Base-by-base conservation (phyloP, 2,888 invertebrate genomes). In the Sarcophaga rosellei region DNA sequence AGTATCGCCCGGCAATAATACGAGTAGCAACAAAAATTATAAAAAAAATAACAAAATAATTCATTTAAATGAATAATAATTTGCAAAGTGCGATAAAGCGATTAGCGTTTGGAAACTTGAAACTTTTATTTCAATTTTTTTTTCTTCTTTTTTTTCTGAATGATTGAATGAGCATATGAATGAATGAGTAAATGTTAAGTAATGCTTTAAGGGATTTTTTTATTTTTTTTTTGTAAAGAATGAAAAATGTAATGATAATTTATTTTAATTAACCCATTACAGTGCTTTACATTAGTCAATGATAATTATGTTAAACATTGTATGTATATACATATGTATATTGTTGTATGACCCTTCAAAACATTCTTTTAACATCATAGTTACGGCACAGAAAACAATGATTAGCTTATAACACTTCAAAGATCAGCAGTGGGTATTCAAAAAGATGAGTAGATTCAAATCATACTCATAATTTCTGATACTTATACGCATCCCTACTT, bases 71-170 rank as follows among this genome's bases (percentile, higher is more conserved):
- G 44, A 85, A 75, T 65, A 80, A 77, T 75, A 86, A 87, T 82
- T 80, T 77, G 79, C 70, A 6, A 80, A 83, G 68, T 80, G 85
- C 75, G 86, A 87, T 86, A 87, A 87, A 87, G 79, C 69, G 86
- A 84, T 87, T 86, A 87, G 87, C 88, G 59, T 86, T 75, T 79
- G 62, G 75, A 72, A 81, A 74, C 15, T 53, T 12, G 3, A 53
- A 53, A 4, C 17, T 53, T 53, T 35, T 35, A 35, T 35, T 35
- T 35, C 25, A 35, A 0, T 35, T 35, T 35, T 35, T 35, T 4
- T 25, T 3, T 23, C 1, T 3, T 2, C 2, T 10, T 0, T 35
- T 35, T 8, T 0, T 35, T 35, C 1, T 35, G 35, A 35, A 35
- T 35, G 35, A 35, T 35, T 35, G 10, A 35, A 35, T 35, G 35